Evolutionary conservation across 2,797 vertebrate genomes (phyloP).

Genomic region (Delichon dasypus): DNA sequence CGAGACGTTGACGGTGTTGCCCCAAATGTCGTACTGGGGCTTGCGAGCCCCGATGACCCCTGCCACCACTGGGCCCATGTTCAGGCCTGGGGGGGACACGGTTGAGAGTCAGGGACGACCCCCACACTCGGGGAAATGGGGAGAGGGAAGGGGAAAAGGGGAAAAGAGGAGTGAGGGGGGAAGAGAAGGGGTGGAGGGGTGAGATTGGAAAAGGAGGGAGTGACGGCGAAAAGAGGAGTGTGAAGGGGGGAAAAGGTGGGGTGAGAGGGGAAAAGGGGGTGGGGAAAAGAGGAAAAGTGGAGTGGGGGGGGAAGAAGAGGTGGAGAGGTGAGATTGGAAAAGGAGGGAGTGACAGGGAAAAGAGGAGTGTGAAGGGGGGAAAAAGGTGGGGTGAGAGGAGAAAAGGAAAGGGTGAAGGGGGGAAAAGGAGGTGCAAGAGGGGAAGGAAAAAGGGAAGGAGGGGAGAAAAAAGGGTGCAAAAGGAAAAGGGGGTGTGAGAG

Average conservation of each 20-base stretch:
- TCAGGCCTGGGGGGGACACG: constrained; percentile 78
- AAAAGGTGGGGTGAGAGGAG: too few species aligned
- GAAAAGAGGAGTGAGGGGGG: too few species aligned
- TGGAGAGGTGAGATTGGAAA: neutral
- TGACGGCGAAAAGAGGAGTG: neutral
- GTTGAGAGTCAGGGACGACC: neutral
- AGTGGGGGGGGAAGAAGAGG: neutral
- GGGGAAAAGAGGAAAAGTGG: too few species aligned
- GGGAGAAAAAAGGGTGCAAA: neutral
- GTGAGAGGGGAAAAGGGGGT: too few species aligned
- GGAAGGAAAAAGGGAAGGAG: neutral
- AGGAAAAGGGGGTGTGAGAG: too few species aligned
- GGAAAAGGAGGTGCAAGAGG: neutral
- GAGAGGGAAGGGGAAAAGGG: neutral
- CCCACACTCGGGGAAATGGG: neutral
- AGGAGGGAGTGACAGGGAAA: neutral
- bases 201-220: neutral
- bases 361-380: neutral
- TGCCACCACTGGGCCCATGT: constrained; percentile 93
- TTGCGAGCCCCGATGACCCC: constrained; percentile 93
- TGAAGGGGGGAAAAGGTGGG: too few species aligned
- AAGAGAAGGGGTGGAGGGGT: too few species aligned
- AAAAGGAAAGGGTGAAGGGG: too few species aligned
- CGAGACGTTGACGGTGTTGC: constrained; percentile 89
- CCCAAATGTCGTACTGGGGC: constrained; percentile 94